phyloP scores from a whole-genome alignment of 2,797 vertebrate genomes.

The Gadopsis marmoratus region DNA sequence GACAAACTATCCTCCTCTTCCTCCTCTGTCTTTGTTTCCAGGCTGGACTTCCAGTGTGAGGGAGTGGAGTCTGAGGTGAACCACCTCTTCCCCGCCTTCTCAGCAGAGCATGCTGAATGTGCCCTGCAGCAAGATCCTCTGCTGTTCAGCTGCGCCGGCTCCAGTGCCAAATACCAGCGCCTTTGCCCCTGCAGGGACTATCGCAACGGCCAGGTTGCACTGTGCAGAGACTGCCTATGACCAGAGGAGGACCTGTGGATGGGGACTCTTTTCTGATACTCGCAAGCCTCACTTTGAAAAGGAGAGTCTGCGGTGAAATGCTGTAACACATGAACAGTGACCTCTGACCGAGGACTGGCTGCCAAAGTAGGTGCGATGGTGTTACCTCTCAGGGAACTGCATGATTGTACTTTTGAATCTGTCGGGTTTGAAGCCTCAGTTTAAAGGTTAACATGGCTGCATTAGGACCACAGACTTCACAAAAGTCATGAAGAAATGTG shows the following conservation, averaged over 20 bases:
- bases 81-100: conserved; percentile 93
- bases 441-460: conserved; percentile 43
- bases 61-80: conserved; percentile 91
- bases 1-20: conserved; percentile 2
- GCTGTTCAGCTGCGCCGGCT: conserved; percentile 94
- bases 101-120: conserved; percentile 88
- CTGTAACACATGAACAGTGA: conserved; percentile 31
- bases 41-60: conserved; percentile 91
- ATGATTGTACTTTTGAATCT: conserved; percentile 77
- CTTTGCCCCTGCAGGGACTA: conserved; percentile 96
- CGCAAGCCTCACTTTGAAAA: conserved; percentile 4
- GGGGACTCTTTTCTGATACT: conserved; percentile 23
- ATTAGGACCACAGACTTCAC: conserved; percentile 29
- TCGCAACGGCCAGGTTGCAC: conserved; percentile 91
- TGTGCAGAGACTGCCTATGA: conserved; percentile 94
- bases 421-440: conserved; percentile 44
- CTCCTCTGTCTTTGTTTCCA: conserved; percentile 56
- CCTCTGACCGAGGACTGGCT: conserved; percentile 49
- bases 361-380: conserved; percentile 48
- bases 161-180: conserved; percentile 88
- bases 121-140: conserved; percentile 93
- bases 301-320: conserved; percentile 15
- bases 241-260: conserved; percentile 18
- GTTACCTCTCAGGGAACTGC: conserved; percentile 81
- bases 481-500: conserved; percentile 18